Percentiles rank a stretch among this genome's conserved stretches.
phyloP scores from a whole-genome alignment of 2,113 vertebrate genomes.

The Caretta caretta region DNA sequence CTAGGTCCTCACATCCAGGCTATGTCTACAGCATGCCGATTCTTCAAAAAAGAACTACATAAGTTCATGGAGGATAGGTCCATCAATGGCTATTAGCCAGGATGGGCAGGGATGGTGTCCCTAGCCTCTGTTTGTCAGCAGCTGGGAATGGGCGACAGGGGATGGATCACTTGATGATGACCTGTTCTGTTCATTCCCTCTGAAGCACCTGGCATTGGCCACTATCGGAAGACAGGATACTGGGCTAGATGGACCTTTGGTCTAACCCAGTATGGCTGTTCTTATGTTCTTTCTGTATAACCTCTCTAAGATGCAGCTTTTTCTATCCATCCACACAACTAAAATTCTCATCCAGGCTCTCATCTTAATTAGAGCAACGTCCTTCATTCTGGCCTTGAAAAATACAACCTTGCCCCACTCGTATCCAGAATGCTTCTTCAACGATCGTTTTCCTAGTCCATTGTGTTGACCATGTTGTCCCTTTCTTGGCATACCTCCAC shows the following conservation, averaged over 20 bases:
- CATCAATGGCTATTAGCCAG: too few relatives aligned
- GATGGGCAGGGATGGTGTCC: too few relatives aligned
- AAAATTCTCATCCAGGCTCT: neutral
- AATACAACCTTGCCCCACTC: neutral
- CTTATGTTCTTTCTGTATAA: neutral
- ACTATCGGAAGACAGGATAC: too few relatives aligned
- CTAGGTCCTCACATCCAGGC: neutral
- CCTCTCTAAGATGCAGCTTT: neutral
- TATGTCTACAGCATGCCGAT: neutral
- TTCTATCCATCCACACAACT: neutral
- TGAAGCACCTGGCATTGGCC: too few relatives aligned
- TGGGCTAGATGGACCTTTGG: too few relatives aligned
- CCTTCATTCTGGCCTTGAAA: neutral
- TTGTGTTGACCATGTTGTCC: neutral
- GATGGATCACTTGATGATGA: too few relatives aligned
- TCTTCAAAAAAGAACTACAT: too few relatives aligned
- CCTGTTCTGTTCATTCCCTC: too few relatives aligned
- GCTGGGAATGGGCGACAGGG: too few relatives aligned
- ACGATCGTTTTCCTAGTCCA: neutral
- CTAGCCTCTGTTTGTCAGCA: too few relatives aligned
- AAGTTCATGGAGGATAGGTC: too few relatives aligned
- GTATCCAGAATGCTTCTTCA: neutral
- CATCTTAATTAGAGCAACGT: neutral
- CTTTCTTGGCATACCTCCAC: neutral
- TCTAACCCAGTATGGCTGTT: too few relatives aligned